Percentiles rank a stretch among this genome's conserved stretches.
These are phyloP conservation scores for Mesorhabditis spiculigera DNA, from an alignment of 2,888 invertebrate genomes.

Conservation along the genomic window DNA sequence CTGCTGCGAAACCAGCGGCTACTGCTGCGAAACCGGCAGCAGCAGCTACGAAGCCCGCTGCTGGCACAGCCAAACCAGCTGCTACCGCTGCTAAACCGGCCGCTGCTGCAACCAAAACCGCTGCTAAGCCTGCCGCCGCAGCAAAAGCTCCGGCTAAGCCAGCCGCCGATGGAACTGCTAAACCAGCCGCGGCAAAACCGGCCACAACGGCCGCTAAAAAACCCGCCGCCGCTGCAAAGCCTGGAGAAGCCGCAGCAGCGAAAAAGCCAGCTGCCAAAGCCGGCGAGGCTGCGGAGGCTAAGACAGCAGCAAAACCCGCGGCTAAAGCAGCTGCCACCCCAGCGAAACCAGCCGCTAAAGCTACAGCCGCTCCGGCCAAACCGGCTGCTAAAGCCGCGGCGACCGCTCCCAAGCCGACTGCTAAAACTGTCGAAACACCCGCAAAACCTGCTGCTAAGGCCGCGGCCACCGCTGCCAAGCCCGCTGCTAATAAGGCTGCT, in stretches of 20 bases:
- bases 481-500: not conserved
- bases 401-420: too few species aligned
- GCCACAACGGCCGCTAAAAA: not conserved
- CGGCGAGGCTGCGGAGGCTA: not conserved
- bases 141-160: too few species aligned
- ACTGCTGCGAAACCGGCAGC: not conserved
- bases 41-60: not conserved
- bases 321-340: too few species aligned
- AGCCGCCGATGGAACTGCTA: too few species aligned
- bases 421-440: not conserved
- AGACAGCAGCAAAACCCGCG: not conserved
- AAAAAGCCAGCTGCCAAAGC: not conserved
- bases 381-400: too few species aligned
- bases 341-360: too few species aligned
- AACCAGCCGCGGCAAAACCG: too few species aligned
- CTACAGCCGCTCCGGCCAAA: too few species aligned
- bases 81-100: not conserved
- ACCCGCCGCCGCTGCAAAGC: constrained; percentile 5
- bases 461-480: not conserved
- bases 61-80: not conserved
- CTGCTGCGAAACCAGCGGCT: not conserved
- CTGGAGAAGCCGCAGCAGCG: not conserved
- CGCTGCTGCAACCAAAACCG: not conserved
- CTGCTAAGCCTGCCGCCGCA: too few species aligned
- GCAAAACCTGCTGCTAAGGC: not conserved